phyloP scores from a whole-genome alignment of 1,140 invertebrate species.

The Calephelis virginiensis region DNA sequence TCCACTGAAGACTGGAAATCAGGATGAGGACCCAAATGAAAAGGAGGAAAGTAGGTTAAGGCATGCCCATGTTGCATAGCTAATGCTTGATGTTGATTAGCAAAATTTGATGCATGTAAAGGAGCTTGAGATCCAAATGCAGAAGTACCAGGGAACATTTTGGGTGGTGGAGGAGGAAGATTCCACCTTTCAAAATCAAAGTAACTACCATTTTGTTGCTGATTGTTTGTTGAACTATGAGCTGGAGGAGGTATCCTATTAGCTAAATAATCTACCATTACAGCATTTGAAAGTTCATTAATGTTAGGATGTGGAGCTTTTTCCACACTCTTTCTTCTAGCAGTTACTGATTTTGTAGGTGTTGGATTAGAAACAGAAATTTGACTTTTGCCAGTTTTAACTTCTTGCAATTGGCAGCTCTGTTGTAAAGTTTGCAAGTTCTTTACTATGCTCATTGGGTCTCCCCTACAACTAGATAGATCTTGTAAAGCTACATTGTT shows the following conservation, averaged over 20 bases:
- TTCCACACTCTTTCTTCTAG: conserved; percentile 77
- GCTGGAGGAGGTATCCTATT: conserved; percentile 84
- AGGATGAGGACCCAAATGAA: conserved; percentile 82
- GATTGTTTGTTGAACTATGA: conserved; percentile 82
- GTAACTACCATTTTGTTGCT: conserved; percentile 83
- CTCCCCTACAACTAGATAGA: conserved; percentile 84
- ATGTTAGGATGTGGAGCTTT: conserved; percentile 72
- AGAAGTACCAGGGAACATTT: conserved; percentile 81
- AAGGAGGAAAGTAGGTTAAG: conserved; percentile 84
- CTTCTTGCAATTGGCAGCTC: conserved; percentile 80
- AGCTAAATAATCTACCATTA: conserved; percentile 80
- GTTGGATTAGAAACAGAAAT: conserved; percentile 38
- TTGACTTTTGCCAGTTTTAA: conserved; percentile 72
- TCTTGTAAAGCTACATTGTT: conserved; percentile 82
- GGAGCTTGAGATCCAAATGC: conserved; percentile 79
- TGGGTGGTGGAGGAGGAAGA: conserved; percentile 81
- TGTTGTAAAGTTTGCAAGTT: conserved; percentile 83
- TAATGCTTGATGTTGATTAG: conserved; percentile 83
- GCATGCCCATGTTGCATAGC: conserved; percentile 82
- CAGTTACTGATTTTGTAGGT: conserved; percentile 53
- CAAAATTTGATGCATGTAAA: conserved; percentile 79
- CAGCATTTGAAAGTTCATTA: conserved; percentile 76
- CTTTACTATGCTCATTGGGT: conserved; percentile 87
- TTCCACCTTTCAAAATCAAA: conserved; percentile 88
- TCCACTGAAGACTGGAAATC: conserved; percentile 84